Percentiles rank a stretch among this genome's conserved stretches.
These are phyloP conservation scores for Unio delphinus DNA, from an alignment of 2,888 invertebrate species.

Conservation along the genomic window DNA sequence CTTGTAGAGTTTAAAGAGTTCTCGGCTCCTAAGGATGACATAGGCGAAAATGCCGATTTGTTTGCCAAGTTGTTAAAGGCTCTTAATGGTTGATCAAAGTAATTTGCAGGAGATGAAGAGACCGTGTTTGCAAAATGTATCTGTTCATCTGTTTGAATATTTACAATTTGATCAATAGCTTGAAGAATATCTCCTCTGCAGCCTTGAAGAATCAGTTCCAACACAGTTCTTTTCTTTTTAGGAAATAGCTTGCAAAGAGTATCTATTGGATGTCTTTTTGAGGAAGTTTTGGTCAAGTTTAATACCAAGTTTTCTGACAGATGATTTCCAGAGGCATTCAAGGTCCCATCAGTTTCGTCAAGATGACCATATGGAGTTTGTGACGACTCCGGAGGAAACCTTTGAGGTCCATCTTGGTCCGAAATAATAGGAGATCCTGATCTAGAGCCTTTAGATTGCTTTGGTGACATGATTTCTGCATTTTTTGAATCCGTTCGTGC, in stretches of 20 bases:
- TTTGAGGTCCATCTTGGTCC: too few relatives aligned
- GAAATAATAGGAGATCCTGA: too few relatives aligned
- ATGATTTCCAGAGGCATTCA: constrained; percentile 10
- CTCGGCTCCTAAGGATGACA: constrained; percentile 47
- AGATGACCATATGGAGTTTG: background rate
- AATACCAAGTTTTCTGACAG: constrained; percentile 34
- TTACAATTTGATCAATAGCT: constrained; percentile 89
- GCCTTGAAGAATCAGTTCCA: constrained; percentile 87
- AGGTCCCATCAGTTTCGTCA: constrained; percentile 7
- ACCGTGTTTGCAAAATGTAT: constrained; percentile 16
- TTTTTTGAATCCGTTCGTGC: too few relatives aligned
- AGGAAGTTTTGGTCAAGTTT: constrained; percentile 23
- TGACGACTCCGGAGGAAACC: too few relatives aligned
- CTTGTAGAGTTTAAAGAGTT: constrained; percentile 49
- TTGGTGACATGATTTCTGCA: too few relatives aligned
- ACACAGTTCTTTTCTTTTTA: constrained; percentile 85
- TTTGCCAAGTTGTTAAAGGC: constrained; percentile 36
- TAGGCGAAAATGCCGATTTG: constrained; percentile 68
- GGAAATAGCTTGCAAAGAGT: constrained; percentile 92
- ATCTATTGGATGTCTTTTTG: constrained; percentile 78
- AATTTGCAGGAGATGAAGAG: constrained; percentile 8
- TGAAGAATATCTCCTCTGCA: constrained; percentile 92
- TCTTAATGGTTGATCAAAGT: constrained; percentile 27
- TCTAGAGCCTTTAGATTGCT: too few relatives aligned
- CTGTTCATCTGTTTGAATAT: constrained; percentile 41